A percentile compares a stretch with the other conserved stretches of the same genome.
Evolutionary conservation across 64 coral and sea anemone genomes (phyloP).

Genomic region (Pocillopora damicornis): DNA sequence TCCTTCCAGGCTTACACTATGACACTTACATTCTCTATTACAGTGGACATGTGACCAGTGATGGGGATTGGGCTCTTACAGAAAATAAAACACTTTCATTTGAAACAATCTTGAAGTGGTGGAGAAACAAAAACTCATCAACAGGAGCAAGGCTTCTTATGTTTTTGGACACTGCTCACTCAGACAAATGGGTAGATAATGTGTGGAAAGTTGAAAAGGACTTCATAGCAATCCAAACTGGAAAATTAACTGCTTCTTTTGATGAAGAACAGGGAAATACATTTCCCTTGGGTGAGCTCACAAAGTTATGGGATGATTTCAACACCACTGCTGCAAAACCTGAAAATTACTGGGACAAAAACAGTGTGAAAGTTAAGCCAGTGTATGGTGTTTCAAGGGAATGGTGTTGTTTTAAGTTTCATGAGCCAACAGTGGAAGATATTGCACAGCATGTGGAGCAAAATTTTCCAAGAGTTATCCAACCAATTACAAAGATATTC

Average conservation of each 20-base stretch:
- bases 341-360: slow-evolving; percentile 53
- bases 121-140: slow-evolving; percentile 67
- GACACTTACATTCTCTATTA: slow-evolving; percentile 96
- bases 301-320: slow-evolving; percentile 79
- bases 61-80: slow-evolving; percentile 88
- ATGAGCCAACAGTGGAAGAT: slow-evolving; percentile 83
- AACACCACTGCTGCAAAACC: slow-evolving; percentile 53
- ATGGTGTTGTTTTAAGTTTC: slow-evolving; percentile 91
- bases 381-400: slow-evolving; percentile 86
- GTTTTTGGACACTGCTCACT: slow-evolving; percentile 92
- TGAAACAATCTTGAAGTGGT: slow-evolving; percentile 62
- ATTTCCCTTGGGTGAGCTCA: slow-evolving; percentile 85
- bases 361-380: slow-evolving; percentile 67
- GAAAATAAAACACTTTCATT: slow-evolving; percentile 82
- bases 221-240: slow-evolving; percentile 90
- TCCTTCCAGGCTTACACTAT: slow-evolving; percentile 83
- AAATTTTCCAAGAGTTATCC: slow-evolving; percentile 83
- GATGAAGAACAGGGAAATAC: slow-evolving; percentile 72
- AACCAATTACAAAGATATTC: slow-evolving; percentile 86
- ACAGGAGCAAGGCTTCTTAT: slow-evolving; percentile 82
- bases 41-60: slow-evolving; percentile 83
- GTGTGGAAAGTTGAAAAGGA: slow-evolving; percentile 72
- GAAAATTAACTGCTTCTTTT: slow-evolving; percentile 50
- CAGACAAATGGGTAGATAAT: slow-evolving; percentile 79
- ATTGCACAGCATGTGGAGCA: slow-evolving; percentile 83